These are phyloP conservation scores for Colistium nudipinnis DNA, from an alignment of 2,113 vertebrate genomes.

Conservation along the genomic window DNA sequence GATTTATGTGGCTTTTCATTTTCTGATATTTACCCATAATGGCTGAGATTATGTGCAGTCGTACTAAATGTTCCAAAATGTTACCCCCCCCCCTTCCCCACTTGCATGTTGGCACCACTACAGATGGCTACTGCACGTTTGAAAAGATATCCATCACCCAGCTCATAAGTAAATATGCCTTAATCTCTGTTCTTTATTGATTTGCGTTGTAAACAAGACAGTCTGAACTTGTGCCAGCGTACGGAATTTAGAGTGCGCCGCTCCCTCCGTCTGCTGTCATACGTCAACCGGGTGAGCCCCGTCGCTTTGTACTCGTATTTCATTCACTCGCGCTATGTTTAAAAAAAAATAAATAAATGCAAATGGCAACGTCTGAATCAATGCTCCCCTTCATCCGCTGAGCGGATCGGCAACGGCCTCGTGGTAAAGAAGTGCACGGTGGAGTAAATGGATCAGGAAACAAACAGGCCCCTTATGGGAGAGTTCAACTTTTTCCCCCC, in stretches of 20 bases:
- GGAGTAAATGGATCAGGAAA: conserved; percentile 49
- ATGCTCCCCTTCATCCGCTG: conserved; percentile 53
- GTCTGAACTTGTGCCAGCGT: conserved; percentile 43
- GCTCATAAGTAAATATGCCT: conserved; percentile 44
- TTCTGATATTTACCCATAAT: conserved; percentile 46
- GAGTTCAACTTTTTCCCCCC: background rate
- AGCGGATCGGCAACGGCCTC: conserved; percentile 31
- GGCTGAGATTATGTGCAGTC: conserved; percentile 35
- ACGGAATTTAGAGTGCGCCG: conserved; percentile 11
- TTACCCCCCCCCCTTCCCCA: no score
- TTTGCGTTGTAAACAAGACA: conserved; percentile 44
- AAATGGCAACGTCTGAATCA: conserved; percentile 52
- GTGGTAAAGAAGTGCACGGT: conserved; percentile 17
- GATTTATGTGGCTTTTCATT: conserved; percentile 48
- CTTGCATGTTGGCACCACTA: conserved; percentile 33
- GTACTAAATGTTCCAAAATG: conserved; percentile 39
- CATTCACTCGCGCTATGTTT: conserved; percentile 5
- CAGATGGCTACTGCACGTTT: conserved; percentile 36
- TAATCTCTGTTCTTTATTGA: conserved; percentile 55
- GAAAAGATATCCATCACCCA: conserved; percentile 52
- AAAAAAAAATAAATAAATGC: conserved; percentile 11
- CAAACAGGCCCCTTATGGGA: conserved; percentile 41
- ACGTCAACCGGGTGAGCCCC: conserved; percentile 16
- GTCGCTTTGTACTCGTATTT: conserved; percentile 39
- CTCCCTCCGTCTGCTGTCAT: conserved; percentile 23